Conservation (phyloP, 2,113 vertebrate genomes). For the Nibea albiflora region DNA sequence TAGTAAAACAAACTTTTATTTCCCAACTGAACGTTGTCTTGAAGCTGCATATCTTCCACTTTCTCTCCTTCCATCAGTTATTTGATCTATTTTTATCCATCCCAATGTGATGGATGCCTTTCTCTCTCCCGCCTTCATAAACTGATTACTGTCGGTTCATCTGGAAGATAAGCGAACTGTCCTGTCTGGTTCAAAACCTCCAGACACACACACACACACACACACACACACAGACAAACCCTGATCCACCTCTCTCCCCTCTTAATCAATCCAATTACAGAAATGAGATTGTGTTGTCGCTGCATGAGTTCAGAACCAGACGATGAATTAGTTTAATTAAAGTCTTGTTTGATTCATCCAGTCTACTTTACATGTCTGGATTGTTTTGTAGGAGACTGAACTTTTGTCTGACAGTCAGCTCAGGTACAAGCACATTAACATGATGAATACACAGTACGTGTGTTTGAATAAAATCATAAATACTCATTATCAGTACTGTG, state of each 20-base stretch:
- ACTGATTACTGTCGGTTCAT: constrained; percentile 6
- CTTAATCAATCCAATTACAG: constrained; percentile 50
- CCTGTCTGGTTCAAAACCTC: too few relatives aligned
- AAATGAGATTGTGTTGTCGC: constrained; percentile 40
- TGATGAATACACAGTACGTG: neutral
- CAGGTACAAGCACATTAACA: neutral
- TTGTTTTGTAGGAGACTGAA: constrained; percentile 13
- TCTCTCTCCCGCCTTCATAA: neutral
- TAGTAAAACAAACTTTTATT: neutral
- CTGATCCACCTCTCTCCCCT: constrained; percentile 13
- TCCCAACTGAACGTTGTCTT: neutral
- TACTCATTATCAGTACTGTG: neutral
- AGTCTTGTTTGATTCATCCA: constrained; percentile 17
- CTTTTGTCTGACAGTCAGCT: neutral
- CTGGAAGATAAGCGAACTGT: constrained; percentile 1
- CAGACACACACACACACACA: neutral
- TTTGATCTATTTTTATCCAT: neutral
- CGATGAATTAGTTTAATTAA: constrained; percentile 36
- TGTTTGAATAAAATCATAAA: neutral
- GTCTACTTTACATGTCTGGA: constrained; percentile 9
- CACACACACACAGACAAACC: neutral
- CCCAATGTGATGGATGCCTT: neutral
- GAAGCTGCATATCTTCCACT: neutral
- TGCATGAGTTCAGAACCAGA: constrained; percentile 9
- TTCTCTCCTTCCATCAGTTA: neutral